These are phyloP conservation scores for Clistopyga incitator DNA, from an alignment of 2,888 invertebrate genomes.

Conservation along the genomic window DNA sequence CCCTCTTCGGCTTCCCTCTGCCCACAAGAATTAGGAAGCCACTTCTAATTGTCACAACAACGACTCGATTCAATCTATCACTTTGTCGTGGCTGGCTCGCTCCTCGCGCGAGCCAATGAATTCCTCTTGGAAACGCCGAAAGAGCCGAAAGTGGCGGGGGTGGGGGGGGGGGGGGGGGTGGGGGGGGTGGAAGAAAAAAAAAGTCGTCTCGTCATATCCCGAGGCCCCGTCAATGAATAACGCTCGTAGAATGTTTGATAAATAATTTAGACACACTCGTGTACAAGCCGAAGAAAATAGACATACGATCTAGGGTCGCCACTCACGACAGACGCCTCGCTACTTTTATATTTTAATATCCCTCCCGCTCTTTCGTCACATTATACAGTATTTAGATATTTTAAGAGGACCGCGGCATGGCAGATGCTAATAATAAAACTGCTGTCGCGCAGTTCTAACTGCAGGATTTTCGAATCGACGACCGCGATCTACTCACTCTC, in stretches of 20 bases:
- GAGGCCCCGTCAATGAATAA: conserved; percentile 44
- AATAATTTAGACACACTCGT: conserved; percentile 59
- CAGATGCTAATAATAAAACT: conserved; percentile 67
- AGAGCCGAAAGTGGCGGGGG: too few relatives aligned
- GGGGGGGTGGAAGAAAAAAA: neutral
- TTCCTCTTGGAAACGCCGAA: conserved; percentile 13
- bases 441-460: conserved; percentile 21
- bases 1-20: conserved; percentile 45
- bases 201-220: neutral
- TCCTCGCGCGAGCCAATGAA: conserved; percentile 52
- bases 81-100: conserved; percentile 47
- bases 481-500: conserved; percentile 1
- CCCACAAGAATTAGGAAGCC: conserved; percentile 69
- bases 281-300: conserved; percentile 20
- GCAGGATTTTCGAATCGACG: conserved; percentile 60
- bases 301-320: conserved; percentile 3
- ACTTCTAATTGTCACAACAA: conserved; percentile 71
- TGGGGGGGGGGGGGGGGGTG: too few relatives aligned
- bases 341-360: conserved; percentile 50
- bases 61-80: conserved; percentile 66
- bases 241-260: conserved; percentile 45
- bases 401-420: conserved; percentile 11
- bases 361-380: conserved; percentile 63
- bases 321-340: too few relatives aligned
- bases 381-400: conserved; percentile 59